phyloP scores from a whole-genome alignment of 2,888 invertebrate species.

The Argyresthia albistria region DNA sequence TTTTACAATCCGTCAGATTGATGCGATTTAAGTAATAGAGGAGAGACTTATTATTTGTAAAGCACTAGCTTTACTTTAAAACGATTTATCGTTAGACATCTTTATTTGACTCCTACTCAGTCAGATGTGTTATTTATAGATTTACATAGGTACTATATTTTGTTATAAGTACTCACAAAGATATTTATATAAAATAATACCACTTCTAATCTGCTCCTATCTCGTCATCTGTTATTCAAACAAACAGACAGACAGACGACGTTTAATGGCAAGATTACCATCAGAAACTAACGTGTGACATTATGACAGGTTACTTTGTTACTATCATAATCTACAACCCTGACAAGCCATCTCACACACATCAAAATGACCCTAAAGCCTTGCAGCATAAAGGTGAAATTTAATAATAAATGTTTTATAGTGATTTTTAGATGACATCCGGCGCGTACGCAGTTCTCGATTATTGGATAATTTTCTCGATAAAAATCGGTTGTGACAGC shows the following conservation, averaged over 20 bases:
- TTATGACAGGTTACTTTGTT: conserved; percentile 53
- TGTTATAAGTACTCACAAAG: no score
- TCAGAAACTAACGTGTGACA: conserved; percentile 34
- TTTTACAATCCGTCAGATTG: no score
- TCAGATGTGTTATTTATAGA: no score
- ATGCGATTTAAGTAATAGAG: no score
- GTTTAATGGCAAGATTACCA: conserved; percentile 48
- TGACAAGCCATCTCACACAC: no score
- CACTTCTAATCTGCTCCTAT: not conserved
- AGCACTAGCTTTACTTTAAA: no score
- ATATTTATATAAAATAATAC: not conserved
- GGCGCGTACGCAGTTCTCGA: conserved; percentile 58
- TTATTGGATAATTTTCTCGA: conserved; percentile 66
- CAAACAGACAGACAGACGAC: conserved; percentile 26
- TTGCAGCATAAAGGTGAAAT: no score
- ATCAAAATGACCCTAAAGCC: no score
- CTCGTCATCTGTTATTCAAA: not conserved
- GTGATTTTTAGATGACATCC: conserved; percentile 35
- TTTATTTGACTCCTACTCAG: no score
- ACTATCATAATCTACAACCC: not conserved
- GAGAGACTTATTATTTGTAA: no score
- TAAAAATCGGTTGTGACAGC: conserved; percentile 31
- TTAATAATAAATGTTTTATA: not conserved
- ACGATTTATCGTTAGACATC: no score
- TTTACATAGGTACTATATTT: no score